Conservation (phyloP, 1,140 invertebrate species). For the Tetramorium alpestre region DNA sequence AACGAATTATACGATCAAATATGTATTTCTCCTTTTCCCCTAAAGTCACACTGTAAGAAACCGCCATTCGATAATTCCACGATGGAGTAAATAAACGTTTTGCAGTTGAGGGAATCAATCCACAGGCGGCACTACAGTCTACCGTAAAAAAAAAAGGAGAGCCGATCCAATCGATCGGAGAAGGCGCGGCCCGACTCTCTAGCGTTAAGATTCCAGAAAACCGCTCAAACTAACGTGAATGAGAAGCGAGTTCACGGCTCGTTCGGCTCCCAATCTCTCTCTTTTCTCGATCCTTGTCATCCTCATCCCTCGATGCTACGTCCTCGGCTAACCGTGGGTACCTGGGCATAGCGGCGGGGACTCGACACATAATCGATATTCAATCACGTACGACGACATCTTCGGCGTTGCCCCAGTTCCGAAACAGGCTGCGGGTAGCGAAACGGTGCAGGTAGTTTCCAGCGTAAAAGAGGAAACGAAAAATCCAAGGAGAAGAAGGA, state of each 20-base stretch:
- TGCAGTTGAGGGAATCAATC: neutral
- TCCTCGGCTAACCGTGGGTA: constrained; percentile 61
- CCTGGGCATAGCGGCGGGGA: constrained; percentile 44
- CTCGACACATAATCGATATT: constrained; percentile 75
- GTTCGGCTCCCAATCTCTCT: constrained; percentile 51
- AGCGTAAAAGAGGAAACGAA: constrained; percentile 45
- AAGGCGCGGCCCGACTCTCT: neutral
- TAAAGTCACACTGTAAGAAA: neutral
- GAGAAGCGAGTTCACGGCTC: constrained; percentile 56
- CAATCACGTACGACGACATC: constrained; percentile 73
- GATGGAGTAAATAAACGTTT: constrained; percentile 4
- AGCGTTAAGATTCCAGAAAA: constrained; percentile 20
- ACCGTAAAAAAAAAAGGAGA: neutral
- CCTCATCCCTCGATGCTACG: constrained; percentile 18
- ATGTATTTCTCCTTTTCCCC: neutral
- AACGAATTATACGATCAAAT: constrained; percentile 24
- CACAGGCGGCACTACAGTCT: neutral
- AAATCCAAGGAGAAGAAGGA: constrained; percentile 1
- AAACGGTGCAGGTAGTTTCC: constrained; percentile 51
- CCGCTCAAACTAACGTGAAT: neutral
- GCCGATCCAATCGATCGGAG: constrained; percentile 4
- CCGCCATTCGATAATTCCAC: neutral
- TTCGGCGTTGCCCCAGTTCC: constrained; percentile 69
- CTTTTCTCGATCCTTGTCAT: constrained; percentile 51
- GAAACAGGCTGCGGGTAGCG: constrained; percentile 62